These are phyloP conservation scores for Diplodus sargus DNA, from an alignment of 2,797 vertebrate genomes.

Conservation along the genomic window DNA sequence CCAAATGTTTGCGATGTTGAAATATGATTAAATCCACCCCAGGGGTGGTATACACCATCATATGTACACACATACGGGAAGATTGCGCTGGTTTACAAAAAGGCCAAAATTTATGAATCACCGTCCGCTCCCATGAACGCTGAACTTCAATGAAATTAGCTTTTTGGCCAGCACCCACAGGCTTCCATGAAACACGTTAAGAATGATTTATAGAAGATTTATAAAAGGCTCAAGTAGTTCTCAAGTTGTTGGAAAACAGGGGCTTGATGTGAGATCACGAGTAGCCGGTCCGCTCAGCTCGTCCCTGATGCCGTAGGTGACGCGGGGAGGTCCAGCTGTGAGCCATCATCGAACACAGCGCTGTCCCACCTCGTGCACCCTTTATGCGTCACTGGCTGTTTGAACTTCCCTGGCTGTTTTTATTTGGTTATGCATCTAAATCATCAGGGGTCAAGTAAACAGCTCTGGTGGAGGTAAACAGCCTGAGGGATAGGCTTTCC, in stretches of 20 bases:
- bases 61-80: conserved; percentile 52
- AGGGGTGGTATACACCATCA: conserved; percentile 54
- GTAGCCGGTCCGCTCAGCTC: conserved; percentile 46
- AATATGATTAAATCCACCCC: conserved; percentile 58
- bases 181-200: conserved; percentile 33
- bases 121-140: conserved; percentile 34
- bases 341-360: conserved; percentile 76
- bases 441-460: conserved; percentile 86
- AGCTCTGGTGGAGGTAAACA: conserved; percentile 83
- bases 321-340: conserved; percentile 81
- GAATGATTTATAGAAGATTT: conserved; percentile 50
- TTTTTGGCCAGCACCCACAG: conserved; percentile 51
- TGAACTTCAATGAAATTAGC: conserved; percentile 53
- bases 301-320: conserved; percentile 59
- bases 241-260: conserved; percentile 52
- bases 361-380: conserved; percentile 77
- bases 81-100: conserved; percentile 52
- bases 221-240: conserved; percentile 47
- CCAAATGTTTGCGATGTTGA: conserved; percentile 65
- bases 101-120: conserved; percentile 59
- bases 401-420: conserved; percentile 82
- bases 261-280: conserved; percentile 55
- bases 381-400: conserved; percentile 81
- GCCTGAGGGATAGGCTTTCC: conserved; percentile 78
- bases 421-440: conserved; percentile 84